Evolutionary conservation across 2,888 invertebrate genomes (phyloP).

Genomic region (Chalcosyrphus nemorum): DNA sequence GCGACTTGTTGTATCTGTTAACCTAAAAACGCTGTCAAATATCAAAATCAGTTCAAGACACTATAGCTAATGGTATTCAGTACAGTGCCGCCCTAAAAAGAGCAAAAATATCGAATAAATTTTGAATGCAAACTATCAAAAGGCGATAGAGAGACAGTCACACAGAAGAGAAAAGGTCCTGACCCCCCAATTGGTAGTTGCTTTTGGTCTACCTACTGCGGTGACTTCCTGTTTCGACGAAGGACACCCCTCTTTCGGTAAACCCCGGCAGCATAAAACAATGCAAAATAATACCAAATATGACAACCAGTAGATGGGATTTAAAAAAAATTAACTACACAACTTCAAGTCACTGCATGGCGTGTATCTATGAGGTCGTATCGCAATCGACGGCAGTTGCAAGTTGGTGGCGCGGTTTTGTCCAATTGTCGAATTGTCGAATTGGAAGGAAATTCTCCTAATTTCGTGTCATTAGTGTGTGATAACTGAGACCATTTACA

Average conservation of each 20-base stretch:
- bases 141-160: slow-evolving; percentile 8
- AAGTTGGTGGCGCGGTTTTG: slow-evolving; percentile 39
- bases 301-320: slow-evolving; percentile 49
- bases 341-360: background rate
- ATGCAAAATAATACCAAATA: slow-evolving; percentile 67
- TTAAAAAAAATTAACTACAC: slow-evolving; percentile 22
- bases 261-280: slow-evolving; percentile 32
- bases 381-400: slow-evolving; percentile 16
- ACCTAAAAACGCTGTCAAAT: slow-evolving; percentile 35
- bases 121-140: slow-evolving; percentile 19
- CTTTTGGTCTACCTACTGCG: slow-evolving; percentile 49
- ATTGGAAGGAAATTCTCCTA: slow-evolving; percentile 76
- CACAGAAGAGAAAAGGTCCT: slow-evolving; percentile 47
- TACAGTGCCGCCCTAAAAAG: slow-evolving; percentile 26
- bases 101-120: slow-evolving; percentile 27
- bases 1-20: background rate
- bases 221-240: slow-evolving; percentile 47
- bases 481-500: slow-evolving; percentile 82
- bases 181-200: slow-evolving; percentile 42
- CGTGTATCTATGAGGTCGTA: slow-evolving; percentile 4
- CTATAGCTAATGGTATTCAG: slow-evolving; percentile 17
- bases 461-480: slow-evolving; percentile 81
- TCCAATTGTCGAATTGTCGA: slow-evolving; percentile 68
- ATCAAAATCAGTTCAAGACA: slow-evolving; percentile 56
- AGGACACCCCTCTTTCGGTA: background rate